A percentile compares a stretch with the other conserved stretches of the same genome.
phyloP scores from a whole-genome alignment of 92 coral and sea anemone species.

The Pocillopora grandis region DNA sequence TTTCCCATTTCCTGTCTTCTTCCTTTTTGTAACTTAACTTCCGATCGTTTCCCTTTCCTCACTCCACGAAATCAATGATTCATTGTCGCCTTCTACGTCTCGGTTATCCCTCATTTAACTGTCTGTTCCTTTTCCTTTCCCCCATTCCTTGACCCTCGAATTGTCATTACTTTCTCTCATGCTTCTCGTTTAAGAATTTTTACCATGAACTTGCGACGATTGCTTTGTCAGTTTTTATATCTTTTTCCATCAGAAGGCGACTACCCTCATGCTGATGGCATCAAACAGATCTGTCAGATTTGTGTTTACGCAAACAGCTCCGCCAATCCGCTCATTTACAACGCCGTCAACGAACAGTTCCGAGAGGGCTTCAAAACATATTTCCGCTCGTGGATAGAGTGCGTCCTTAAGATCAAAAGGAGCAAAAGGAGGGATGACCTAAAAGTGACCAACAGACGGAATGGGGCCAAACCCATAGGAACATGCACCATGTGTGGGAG shows the following conservation, averaged over 20 bases:
- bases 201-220: not conserved
- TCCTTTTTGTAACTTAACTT: not conserved
- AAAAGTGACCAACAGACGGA: not conserved
- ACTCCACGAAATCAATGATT: not conserved
- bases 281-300: conserved; percentile 80
- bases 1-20: not conserved
- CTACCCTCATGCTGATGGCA: conserved; percentile 43
- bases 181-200: not conserved
- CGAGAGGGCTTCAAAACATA: conserved; percentile 85
- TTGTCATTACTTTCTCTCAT: not conserved
- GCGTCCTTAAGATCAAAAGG: conserved; percentile 42
- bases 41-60: not conserved
- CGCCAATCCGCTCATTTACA: conserved; percentile 94
- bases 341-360: conserved; percentile 92
- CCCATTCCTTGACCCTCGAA: too few species aligned
- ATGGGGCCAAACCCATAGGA: not conserved
- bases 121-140: too few species aligned
- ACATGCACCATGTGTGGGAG: conserved; percentile 31
- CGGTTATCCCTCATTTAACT: too few species aligned
- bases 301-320: conserved; percentile 94
- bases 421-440: conserved; percentile 10
- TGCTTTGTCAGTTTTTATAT: too few species aligned
- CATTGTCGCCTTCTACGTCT: too few species aligned
- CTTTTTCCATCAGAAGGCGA: conserved; percentile 29
- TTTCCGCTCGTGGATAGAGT: conserved; percentile 87